These are phyloP conservation scores for Malurus alboscapulatus DNA, from an alignment of 2,113 vertebrate genomes.

Conservation along the genomic window DNA sequence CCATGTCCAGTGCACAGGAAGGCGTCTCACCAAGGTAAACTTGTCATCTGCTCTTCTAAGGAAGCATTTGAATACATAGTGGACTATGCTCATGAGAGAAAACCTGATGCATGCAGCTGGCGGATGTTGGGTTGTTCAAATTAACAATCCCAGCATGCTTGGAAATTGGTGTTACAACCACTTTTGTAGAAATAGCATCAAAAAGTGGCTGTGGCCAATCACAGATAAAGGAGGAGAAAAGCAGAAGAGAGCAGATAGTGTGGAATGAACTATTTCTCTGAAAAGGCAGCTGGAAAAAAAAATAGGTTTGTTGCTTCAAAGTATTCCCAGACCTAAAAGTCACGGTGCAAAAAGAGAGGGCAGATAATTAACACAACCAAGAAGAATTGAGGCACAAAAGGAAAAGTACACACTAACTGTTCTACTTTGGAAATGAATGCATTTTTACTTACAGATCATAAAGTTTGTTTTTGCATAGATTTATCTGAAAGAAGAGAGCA, in stretches of 20 bases:
- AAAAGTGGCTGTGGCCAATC: conserved; percentile 86
- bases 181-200: conserved; percentile 76
- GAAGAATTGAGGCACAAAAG: conserved; percentile 86
- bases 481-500: conserved; percentile 87
- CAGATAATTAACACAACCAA: conserved; percentile 81
- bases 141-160: conserved; percentile 84
- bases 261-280: conserved; percentile 84
- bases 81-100: conserved; percentile 88
- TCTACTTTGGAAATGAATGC: conserved; percentile 98
- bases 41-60: conserved; percentile 40
- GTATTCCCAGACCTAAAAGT: conserved; percentile 85
- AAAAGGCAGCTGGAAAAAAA: conserved; percentile 78
- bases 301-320: conserved; percentile 80
- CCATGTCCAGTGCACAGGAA: not conserved
- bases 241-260: conserved; percentile 83
- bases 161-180: conserved; percentile 84
- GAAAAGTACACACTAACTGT: conserved; percentile 84
- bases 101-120: conserved; percentile 85
- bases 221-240: conserved; percentile 81
- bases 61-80: conserved; percentile 50
- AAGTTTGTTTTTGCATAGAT: conserved; percentile 85
- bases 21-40: not conserved
- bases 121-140: conserved; percentile 87
- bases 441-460: conserved; percentile 97
- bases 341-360: conserved; percentile 78